Evolutionary conservation across 2,113 vertebrate genomes (phyloP).

Genomic region (Phylloscopus trochiloides): DNA sequence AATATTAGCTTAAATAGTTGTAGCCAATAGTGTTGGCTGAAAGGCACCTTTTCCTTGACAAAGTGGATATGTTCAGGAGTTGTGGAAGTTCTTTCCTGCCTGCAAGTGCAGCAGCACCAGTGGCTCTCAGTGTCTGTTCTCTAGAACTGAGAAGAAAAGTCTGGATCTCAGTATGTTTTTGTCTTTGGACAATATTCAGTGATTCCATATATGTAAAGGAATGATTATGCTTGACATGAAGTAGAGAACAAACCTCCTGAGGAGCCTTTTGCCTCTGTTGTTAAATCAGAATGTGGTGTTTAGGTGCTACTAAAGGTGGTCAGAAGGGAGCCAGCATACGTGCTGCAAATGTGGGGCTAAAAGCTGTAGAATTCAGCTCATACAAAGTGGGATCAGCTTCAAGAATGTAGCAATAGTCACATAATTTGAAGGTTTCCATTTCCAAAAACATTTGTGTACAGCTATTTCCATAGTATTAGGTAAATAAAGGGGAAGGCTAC

Average conservation of each 20-base stretch:
- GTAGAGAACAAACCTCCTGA: neutral
- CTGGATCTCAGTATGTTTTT: neutral
- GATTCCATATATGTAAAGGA: neutral
- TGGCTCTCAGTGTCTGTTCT: neutral
- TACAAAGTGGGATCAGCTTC: neutral
- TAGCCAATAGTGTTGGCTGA: neutral
- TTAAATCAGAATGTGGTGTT: neutral
- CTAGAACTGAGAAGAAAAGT: neutral
- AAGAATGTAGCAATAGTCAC: neutral
- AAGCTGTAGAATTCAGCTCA: neutral
- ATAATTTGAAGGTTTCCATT: neutral
- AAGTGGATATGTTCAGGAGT: neutral
- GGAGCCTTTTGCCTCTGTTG: neutral
- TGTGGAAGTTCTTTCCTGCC: neutral
- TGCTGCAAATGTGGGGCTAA: neutral
- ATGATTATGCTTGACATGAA: neutral
- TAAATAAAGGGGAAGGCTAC: neutral
- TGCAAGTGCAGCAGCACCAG: neutral
- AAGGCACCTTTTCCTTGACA: neutral
- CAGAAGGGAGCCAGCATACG: neutral
- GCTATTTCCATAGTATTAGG: neutral
- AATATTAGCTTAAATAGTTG: neutral
- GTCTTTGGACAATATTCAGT: neutral
- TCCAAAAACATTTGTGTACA: neutral
- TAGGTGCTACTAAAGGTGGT: neutral